phyloP scores from a whole-genome alignment of 2,888 invertebrate genomes.

The Mechanitis messenoides region DNA sequence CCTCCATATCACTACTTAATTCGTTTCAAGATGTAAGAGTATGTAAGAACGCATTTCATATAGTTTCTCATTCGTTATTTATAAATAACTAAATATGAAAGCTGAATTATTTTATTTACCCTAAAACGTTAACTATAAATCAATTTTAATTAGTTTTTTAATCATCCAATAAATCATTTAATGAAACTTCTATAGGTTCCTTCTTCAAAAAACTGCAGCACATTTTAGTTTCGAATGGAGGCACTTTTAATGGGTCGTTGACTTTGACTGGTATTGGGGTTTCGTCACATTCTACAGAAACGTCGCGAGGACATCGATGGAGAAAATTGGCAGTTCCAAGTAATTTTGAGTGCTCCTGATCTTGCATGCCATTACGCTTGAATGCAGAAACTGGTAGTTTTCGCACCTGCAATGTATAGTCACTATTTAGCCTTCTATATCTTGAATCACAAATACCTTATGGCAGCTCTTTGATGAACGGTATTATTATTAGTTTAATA shows the following conservation, averaged over 20 bases:
- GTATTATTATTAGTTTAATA: slow-evolving; percentile 16
- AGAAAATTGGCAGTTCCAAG: slow-evolving; percentile 63
- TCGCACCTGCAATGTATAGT: slow-evolving; percentile 63
- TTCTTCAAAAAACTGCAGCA: slow-evolving; percentile 42
- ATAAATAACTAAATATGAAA: background rate
- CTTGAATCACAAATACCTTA: slow-evolving; percentile 9
- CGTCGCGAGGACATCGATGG: slow-evolving; percentile 53
- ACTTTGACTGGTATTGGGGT: slow-evolving; percentile 42
- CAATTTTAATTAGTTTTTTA: slow-evolving; percentile 9
- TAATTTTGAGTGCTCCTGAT: slow-evolving; percentile 61
- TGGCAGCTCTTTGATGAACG: background rate
- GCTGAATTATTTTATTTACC: background rate
- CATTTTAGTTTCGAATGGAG: slow-evolving; percentile 38
- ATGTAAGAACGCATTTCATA: too few relatives aligned
- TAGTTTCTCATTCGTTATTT: too few relatives aligned
- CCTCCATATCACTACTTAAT: too few relatives aligned
- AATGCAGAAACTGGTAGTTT: slow-evolving; percentile 62
- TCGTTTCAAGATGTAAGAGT: too few relatives aligned
- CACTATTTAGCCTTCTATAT: slow-evolving; percentile 38
- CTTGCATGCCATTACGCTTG: slow-evolving; percentile 71
- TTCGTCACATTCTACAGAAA: slow-evolving; percentile 52
- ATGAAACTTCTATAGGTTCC: slow-evolving; percentile 53
- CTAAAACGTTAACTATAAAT: background rate
- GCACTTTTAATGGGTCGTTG: slow-evolving; percentile 56
- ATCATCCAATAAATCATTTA: slow-evolving; percentile 55